Percentiles rank a stretch among this genome's conserved stretches.
Conservation (phyloP, 2,113 vertebrate genomes). For the Tylochromis polylepis region DNA sequence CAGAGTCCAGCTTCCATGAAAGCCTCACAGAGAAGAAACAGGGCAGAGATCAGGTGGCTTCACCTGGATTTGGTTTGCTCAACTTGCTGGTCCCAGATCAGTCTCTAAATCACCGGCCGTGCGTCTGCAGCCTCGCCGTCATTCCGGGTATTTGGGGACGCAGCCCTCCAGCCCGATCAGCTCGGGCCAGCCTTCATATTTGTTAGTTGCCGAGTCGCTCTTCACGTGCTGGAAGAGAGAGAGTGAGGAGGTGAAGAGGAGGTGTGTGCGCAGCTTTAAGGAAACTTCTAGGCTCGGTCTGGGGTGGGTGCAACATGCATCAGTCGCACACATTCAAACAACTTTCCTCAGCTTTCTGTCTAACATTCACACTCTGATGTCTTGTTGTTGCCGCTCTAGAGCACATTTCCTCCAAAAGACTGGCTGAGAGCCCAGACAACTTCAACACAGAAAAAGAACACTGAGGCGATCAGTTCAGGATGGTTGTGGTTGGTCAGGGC, state of each 20-base stretch:
- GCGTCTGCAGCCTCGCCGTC: neutral
- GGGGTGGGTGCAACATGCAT: too few relatives aligned
- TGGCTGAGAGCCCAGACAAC: neutral
- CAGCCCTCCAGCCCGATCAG: slow-evolving; percentile 86
- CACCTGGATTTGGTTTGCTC: neutral
- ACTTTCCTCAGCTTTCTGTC: too few relatives aligned
- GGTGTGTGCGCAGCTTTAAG: too few relatives aligned
- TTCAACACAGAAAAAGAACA: neutral
- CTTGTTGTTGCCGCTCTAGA: neutral
- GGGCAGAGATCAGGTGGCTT: neutral
- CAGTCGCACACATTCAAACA: too few relatives aligned
- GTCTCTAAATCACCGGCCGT: too few relatives aligned
- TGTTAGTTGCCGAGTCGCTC: slow-evolving; percentile 81
- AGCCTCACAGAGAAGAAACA: neutral
- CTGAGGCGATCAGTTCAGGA: neutral
- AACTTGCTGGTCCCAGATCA: neutral
- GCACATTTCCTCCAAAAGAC: neutral
- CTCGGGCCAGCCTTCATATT: slow-evolving; percentile 90
- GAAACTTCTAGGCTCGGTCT: neutral
- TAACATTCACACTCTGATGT: neutral
- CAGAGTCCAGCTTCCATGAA: neutral
- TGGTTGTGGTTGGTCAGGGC: neutral
- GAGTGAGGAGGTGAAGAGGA: neutral
- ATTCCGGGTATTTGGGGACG: slow-evolving; percentile 80
- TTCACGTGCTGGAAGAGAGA: slow-evolving; percentile 76